A percentile compares a stretch with the other conserved stretches of the same genome.
phyloP scores from a whole-genome alignment of 2,113 vertebrate species.

The Myxocyprinus asiaticus region DNA sequence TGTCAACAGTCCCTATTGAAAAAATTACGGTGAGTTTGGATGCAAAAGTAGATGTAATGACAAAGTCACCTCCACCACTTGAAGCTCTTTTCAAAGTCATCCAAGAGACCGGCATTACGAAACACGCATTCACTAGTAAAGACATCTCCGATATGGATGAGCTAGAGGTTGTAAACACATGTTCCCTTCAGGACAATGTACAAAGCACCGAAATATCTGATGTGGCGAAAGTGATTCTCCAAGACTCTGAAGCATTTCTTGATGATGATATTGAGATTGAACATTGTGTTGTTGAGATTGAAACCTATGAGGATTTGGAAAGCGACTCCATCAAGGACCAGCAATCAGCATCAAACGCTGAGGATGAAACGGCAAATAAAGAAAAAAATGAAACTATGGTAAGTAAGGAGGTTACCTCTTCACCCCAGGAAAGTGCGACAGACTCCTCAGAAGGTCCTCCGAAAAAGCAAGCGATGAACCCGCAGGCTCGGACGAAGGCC shows the following conservation, averaged over 20 bases:
- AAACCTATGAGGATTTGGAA: slow-evolving; percentile 58
- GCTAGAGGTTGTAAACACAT: slow-evolving; percentile 40
- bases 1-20: slow-evolving; percentile 39
- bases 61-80: slow-evolving; percentile 38
- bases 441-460: slow-evolving; percentile 54
- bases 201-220: slow-evolving; percentile 34
- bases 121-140: slow-evolving; percentile 44
- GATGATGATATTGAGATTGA: slow-evolving; percentile 72
- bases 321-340: slow-evolving; percentile 53
- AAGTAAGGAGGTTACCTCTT: slow-evolving; percentile 37
- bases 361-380: slow-evolving; percentile 39
- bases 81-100: slow-evolving; percentile 55
- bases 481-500: slow-evolving; percentile 78
- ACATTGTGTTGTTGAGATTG: slow-evolving; percentile 66
- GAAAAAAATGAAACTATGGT: slow-evolving; percentile 22
- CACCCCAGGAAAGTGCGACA: slow-evolving; percentile 42
- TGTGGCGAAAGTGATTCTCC: slow-evolving; percentile 32
- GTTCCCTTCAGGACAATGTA: slow-evolving; percentile 42
- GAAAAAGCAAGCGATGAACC: slow-evolving; percentile 80
- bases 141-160: slow-evolving; percentile 47
- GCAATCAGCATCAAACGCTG: neutral
- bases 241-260: slow-evolving; percentile 61
- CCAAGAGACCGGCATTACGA: slow-evolving; percentile 52
- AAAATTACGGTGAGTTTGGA: slow-evolving; percentile 46
- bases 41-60: slow-evolving; percentile 10